Conservation (phyloP, 2,888 invertebrate genomes). For the Drosophila planitibia region DNA sequence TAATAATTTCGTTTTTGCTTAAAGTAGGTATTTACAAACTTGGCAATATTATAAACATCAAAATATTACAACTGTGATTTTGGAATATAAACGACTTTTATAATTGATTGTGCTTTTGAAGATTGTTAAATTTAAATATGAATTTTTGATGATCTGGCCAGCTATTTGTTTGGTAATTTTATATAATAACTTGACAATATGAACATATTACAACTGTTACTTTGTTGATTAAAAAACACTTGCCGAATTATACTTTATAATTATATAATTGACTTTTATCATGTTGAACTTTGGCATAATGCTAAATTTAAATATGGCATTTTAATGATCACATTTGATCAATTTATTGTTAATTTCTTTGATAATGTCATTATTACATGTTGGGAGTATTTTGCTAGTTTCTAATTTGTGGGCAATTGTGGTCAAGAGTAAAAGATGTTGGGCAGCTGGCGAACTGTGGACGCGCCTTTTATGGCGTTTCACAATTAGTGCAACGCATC, state of each 20-base stretch:
- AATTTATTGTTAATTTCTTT: neutral
- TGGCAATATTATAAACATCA: neutral
- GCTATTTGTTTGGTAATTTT: neutral
- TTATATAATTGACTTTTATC: neutral
- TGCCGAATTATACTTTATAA: neutral
- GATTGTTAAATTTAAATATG: neutral
- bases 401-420: neutral
- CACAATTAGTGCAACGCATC: constrained; percentile 77
- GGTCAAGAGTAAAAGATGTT: neutral
- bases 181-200: neutral
- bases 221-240: neutral
- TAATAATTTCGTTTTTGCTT: neutral
- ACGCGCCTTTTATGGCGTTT: constrained; percentile 64
- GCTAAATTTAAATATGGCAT: neutral
- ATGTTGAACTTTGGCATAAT: neutral
- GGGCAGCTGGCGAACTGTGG: constrained; percentile 7
- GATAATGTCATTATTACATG: neutral
- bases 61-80: neutral
- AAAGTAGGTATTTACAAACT: neutral
- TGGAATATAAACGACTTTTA: neutral
- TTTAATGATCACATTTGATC: neutral
- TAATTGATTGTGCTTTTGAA: neutral
- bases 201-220: neutral
- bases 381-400: neutral
- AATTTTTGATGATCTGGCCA: neutral